A percentile compares a stretch with the other conserved stretches of the same genome.
Evolutionary conservation across 2,888 invertebrate species (phyloP).

Genomic region (Volucella inanis): DNA sequence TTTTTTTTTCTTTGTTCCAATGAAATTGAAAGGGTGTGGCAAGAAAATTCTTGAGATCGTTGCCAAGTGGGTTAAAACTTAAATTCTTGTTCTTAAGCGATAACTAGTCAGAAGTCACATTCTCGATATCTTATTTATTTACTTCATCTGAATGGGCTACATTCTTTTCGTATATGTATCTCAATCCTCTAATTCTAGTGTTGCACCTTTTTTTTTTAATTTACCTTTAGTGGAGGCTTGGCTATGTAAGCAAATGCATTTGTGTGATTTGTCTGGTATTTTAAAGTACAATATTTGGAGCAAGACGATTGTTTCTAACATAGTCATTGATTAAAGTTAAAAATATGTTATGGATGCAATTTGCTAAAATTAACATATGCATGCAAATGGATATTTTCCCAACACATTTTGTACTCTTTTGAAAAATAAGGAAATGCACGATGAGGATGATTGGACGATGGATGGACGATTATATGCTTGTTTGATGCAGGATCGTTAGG

Average conservation of each 20-base stretch:
- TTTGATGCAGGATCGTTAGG: no score
- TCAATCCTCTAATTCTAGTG: constrained; percentile 16
- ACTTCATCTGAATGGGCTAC: constrained; percentile 46
- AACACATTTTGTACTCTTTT: no score
- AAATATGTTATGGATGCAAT: no score
- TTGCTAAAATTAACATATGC: no score
- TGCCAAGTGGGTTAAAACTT: constrained; percentile 57
- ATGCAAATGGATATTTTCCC: no score
- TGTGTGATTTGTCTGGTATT: constrained; percentile 46
- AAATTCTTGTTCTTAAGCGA: constrained; percentile 52
- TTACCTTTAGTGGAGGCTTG: constrained; percentile 1
- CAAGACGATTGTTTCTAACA: constrained; percentile 33
- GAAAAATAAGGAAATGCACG: no score
- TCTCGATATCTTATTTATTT: constrained; percentile 36
- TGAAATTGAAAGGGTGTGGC: constrained; percentile 46
- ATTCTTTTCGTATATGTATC: neutral
- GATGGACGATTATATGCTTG: no score
- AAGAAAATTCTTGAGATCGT: neutral
- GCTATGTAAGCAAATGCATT: constrained; percentile 33
- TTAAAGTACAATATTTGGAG: constrained; percentile 43
- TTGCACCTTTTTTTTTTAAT: constrained; percentile 17
- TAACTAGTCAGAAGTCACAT: constrained; percentile 31
- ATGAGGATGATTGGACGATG: no score
- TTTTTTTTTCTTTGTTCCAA: neutral
- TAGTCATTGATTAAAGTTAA: neutral